Base-by-base conservation (phyloP, 2,797 vertebrate genomes). In the Sebastes iracundus region DNA sequence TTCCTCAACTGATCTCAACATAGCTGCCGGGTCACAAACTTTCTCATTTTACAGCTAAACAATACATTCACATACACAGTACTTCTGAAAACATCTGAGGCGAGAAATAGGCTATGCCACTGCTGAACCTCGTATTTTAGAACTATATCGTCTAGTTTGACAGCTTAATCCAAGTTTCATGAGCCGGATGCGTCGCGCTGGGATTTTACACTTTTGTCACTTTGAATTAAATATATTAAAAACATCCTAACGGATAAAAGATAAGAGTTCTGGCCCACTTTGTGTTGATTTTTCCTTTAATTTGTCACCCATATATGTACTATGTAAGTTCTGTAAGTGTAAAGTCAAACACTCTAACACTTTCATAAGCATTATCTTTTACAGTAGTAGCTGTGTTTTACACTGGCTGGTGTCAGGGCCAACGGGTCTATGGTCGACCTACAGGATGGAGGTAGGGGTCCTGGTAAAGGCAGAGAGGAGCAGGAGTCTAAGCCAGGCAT, bases 401-500 rank as follows among this genome's bases (percentile, higher is more conserved):
- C 66, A 49, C 56, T 69, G 16, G 66, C 60, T 74, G 42, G 49
- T 82, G 73, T 73, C 61, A 38, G 56, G 65, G 65, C 80, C 76
- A 85, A 68, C 11, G 58, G 62, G 75, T 90, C 55, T 84, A 80
- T 23, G 46, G 77, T 63, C 30, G 35, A 82, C 67, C 82, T 82
- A 69, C 72, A 83, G 68, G 79, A 81, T 27, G 70, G 75, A 88
- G 66, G 91, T 66, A 62, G 92, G 92, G 93, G 92, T 92, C 93
- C 90, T 85, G 85, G 60, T 91, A 75, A 85, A 86, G 84, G 85
- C 80, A 81, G 87, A 82, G 86, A 35, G 78, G 62, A 86, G 89
- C 75, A 33, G 67, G 78, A 90, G 88, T 84, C 70, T 32, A 35
- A 89, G 93, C 90, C 88, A 92, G 91, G 91, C 91, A 58, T 90